Evolutionary conservation across 1,140 invertebrate species (phyloP), one percentile per base, ranked within the genome.

Genomic region (Hypsibius dujardini): DNA sequence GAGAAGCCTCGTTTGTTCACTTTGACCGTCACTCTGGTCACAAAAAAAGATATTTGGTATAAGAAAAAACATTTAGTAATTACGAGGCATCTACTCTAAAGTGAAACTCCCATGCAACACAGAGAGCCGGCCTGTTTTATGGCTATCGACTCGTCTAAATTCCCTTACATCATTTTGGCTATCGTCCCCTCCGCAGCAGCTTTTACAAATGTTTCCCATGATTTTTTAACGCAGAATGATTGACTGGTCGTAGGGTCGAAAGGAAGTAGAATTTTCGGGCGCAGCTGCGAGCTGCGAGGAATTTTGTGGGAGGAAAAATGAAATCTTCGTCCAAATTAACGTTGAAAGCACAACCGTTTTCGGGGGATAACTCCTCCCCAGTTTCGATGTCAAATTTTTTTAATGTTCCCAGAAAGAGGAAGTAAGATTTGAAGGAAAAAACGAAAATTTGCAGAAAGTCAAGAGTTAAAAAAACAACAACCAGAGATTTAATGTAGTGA

Each of bases 131-230:
- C 50, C 50, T n/a, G 28, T 28, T 28, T 28, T 28, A 28, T 28
- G 28, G 28, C 28, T 28, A 28, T 28, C 28, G 28, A 28, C 28
- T 28, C 28, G 28, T 28, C 28, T 28, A 28, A 28, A 28, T n/a
- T 56, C 50, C 7, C 50, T 56, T 56, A 56, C 50, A n/a, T 56
- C 50, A n/a, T 56, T 56, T n/a, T 56, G 50, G 50, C 50, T 56
- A n/a, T 56, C 50, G 50, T 56, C 50, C 50, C 7, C 7, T 56
- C 50, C 50, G 50, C 50, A 56, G n/a, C 50, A 56, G n/a, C 50
- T 56, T 56, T 56, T 56, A 56, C 50, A 56, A n/a, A 56, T 56
- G n/a, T 56, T 56, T n/a, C 50, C 50, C 50, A 56, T 56, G 28
- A 28, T n/a, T n/a, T 56, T 7, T 7, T n/a, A 56, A n/a, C n/a